phyloP scores from a whole-genome alignment of 2,797 vertebrate species.

The Halcyon leucocephala region DNA sequence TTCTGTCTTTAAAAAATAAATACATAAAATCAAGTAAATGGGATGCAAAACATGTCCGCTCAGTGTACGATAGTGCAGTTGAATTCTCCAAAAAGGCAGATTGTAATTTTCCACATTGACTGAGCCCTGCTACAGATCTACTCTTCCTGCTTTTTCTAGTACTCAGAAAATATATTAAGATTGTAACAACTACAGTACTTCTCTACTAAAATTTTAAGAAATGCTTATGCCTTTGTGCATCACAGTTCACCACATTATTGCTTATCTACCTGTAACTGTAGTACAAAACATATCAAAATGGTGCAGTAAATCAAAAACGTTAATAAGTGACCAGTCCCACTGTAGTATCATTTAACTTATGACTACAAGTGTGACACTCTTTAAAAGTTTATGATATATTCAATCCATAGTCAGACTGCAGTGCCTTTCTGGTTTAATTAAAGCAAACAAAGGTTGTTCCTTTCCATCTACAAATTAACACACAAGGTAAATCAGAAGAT shows the following conservation, averaged over 20 bases:
- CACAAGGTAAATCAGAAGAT: background rate
- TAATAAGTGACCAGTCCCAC: conserved; percentile 49
- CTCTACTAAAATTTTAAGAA: conserved; percentile 59
- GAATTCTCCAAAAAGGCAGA: background rate
- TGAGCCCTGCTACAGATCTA: background rate
- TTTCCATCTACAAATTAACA: conserved; percentile 40
- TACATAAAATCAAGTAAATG: background rate
- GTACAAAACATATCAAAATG: conserved; percentile 29
- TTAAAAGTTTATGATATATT: conserved; percentile 18
- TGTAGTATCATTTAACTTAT: conserved; percentile 33
- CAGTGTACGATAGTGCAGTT: background rate
- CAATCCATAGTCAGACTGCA: background rate
- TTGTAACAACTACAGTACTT: background rate
- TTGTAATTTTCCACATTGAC: background rate
- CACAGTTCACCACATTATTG: conserved; percentile 33
- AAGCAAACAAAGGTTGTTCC: background rate
- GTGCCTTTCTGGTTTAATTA: conserved; percentile 4
- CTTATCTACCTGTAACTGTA: conserved; percentile 47
- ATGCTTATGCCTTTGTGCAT: background rate
- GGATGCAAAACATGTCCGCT: background rate
- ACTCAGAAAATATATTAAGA: background rate
- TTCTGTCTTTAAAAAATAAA: background rate
- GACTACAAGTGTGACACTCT: conserved; percentile 1
- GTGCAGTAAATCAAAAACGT: conserved; percentile 36
- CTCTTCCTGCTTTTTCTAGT: background rate